Base-by-base conservation (phyloP, 2,888 invertebrate species). In the Ophion ellenae region DNA sequence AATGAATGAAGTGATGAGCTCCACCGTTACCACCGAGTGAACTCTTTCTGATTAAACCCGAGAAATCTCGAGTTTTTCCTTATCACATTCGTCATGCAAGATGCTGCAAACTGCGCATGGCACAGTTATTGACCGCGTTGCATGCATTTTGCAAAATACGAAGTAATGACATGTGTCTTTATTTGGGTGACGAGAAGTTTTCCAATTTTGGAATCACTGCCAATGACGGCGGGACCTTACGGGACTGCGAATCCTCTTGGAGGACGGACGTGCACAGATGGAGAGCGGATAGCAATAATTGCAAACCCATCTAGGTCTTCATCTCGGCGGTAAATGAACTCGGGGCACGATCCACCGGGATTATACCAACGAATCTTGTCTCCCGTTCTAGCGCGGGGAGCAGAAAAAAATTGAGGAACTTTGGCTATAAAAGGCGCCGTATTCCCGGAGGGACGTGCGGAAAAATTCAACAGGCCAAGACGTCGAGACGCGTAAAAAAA, bases 1-100 rank as follows among this genome's bases (percentile, higher is more conserved):
- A 86, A 86, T 84, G 83, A 81, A 86, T 69, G 80, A 85, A 77
- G 83, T 81, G 83, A 83, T 83, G 86, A 86, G 81, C 83, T 74
- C 24, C 75, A 75, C 78, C 86, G 84, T 86, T 79, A 81, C 86
- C 83, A 64, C 47, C 78, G 66, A 84, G 75, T 81, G 78, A 84
- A 78, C 83, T 84, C 83, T 79, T 84, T 71, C 81, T 86, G 86
- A 86, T 84, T 86, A 86, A 78, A 77, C 81, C 70, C 71, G 53
- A 64, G 66, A 59, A 83, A 70, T 78, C 69, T 81, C 53, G 20
- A 69, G 45, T 78, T 76, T 53, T 69, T 36, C 45, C 47, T 24
- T 47, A 73, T 84, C 69, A 78, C 69, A 47, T 47, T 78, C 76
- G 20, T 53, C 57, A 36, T 66, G 6, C 6, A 36, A 36, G 28